Base-by-base conservation (phyloP, 1,140 invertebrate species). In the Phortica variegata region DNA sequence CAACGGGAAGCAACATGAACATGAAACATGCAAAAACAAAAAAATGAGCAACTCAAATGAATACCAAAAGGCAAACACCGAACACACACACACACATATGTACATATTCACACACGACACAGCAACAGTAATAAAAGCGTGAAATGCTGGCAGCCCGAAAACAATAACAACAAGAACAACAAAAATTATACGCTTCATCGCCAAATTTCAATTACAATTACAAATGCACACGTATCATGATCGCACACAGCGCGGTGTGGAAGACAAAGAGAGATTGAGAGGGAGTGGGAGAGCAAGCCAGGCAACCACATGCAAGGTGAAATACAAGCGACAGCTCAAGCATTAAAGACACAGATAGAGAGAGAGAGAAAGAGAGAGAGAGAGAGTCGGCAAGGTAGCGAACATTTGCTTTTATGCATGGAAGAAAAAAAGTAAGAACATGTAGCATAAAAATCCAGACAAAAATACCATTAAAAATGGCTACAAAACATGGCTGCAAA, bases 161-260 rank as follows among this genome's bases (percentile, higher is more conserved):
- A 15, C 44, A 15, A 31, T 4, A 31, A 29, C 7, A 13, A 13
- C 9, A 16, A 51, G 43, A 50, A 37, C 21, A 33, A 46, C 31
- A 20, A 53, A 58, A 38, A 72, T 72, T 72, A 72, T 44, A 69
- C 61, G 63, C 69, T 60, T 68, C 68, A 68, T 73, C 68, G 63
- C 68, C 63, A 61, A 72, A 72, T 72, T 72, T 72, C 68, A 72
- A 72, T 72, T 72, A 68, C 61, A 70, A 71, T 70, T 70, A 70
- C 66, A 50, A 58, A 29, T n/a, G n/a, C n/a, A n/a, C n/a, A n/a
- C n/a, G n/a, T n/a, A n/a, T n/a, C n/a, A n/a, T n/a, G n/a, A n/a
- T n/a, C n/a, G n/a, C n/a, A n/a, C n/a, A n/a, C n/a, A n/a, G n/a
- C n/a, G n/a, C n/a, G n/a, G n/a, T n/a, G n/a, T n/a, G n/a, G n/a